These are phyloP conservation scores for Achlya flavicornis DNA, from an alignment of 2,888 invertebrate species.

Conservation along the genomic window DNA sequence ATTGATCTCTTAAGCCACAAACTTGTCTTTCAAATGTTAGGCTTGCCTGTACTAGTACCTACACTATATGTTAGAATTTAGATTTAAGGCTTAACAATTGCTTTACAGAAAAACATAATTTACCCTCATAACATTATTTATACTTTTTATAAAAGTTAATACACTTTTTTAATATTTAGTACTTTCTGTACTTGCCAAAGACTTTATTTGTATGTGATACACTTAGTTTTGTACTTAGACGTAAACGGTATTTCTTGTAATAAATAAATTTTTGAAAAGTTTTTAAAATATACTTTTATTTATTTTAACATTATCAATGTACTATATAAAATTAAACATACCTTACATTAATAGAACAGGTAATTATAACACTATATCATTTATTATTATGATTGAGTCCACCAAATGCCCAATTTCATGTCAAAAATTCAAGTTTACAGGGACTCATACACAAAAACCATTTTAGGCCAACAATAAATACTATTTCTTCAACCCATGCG, in stretches of 20 bases:
- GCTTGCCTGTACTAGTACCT: conserved; percentile 1
- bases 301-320: conserved; percentile 2
- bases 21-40: not conserved
- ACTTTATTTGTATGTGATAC: conserved; percentile 81
- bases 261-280: conserved; percentile 53
- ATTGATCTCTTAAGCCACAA: not conserved
- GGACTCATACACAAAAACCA: no score
- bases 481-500: no score
- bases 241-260: conserved; percentile 62
- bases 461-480: no score
- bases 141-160: conserved; percentile 46
- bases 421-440: no score
- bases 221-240: conserved; percentile 75
- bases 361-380: no score
- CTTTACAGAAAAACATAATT: not conserved
- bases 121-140: conserved; percentile 30
- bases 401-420: no score
- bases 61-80: not conserved
- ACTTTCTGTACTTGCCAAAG: conserved; percentile 79
- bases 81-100: not conserved
- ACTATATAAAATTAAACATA: not conserved
- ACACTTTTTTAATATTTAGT: conserved; percentile 39
- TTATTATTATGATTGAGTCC: no score
- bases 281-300: conserved; percentile 35
- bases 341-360: no score